These are phyloP conservation scores for Ancistrus triradiatus DNA, from an alignment of 2,113 vertebrate genomes.

Conservation along the genomic window DNA sequence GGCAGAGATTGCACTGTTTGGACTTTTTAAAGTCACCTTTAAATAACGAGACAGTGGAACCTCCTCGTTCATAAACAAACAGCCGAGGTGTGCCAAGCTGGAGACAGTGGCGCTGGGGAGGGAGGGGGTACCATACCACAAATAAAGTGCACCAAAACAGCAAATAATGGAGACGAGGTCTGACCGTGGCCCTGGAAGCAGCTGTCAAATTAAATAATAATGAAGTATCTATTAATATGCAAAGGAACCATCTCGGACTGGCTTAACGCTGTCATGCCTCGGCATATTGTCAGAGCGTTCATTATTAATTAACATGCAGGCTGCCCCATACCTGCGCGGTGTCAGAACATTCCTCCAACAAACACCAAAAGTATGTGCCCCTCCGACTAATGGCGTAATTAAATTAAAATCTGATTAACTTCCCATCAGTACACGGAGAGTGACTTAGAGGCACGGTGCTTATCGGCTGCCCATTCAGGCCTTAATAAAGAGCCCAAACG, in stretches of 20 bases:
- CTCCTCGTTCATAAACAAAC: constrained; percentile 63
- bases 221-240: constrained; percentile 85
- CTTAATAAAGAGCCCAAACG: constrained; percentile 54
- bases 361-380: constrained; percentile 70
- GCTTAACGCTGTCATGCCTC: constrained; percentile 81
- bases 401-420: constrained; percentile 81
- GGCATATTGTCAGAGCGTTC: constrained; percentile 83
- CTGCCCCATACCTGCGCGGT: constrained; percentile 81
- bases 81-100: constrained; percentile 51
- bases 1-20: constrained; percentile 51
- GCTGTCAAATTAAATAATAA: constrained; percentile 86
- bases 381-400: constrained; percentile 70
- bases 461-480: constrained; percentile 54
- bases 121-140: constrained; percentile 47
- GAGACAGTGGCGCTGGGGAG: constrained; percentile 31
- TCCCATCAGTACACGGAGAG: constrained; percentile 66
- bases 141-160: constrained; percentile 72
- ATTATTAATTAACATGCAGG: constrained; percentile 83
- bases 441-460: constrained; percentile 56
- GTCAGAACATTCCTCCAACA: constrained; percentile 79
- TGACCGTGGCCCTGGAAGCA: constrained; percentile 79
- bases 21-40: constrained; percentile 76
- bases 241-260: constrained; percentile 78
- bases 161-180: constrained; percentile 77
- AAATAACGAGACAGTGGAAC: constrained; percentile 50